Conservation (phyloP, 1,140 invertebrate genomes). For the Cryptotermes secundus region DNA sequence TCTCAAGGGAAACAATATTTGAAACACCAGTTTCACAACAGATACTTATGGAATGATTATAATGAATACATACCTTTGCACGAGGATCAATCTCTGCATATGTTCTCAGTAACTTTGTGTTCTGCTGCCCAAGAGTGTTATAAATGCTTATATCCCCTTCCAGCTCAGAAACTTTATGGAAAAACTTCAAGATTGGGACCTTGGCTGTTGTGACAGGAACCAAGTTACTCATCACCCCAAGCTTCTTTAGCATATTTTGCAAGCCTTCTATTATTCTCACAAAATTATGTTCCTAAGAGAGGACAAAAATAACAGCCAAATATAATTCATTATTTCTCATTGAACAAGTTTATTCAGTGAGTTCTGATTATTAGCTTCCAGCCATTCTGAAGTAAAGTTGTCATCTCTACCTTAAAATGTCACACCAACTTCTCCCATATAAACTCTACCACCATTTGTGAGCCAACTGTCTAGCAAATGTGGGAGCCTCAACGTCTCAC, state of each 20-base stretch:
- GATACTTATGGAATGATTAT: too few relatives aligned
- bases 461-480: too few relatives aligned
- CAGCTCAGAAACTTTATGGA: slow-evolving; percentile 47
- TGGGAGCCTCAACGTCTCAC: too few relatives aligned
- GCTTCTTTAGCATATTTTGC: slow-evolving; percentile 47
- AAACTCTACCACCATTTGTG: too few relatives aligned
- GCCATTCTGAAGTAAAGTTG: too few relatives aligned
- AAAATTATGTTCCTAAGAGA: slow-evolving; percentile 34
- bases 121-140: slow-evolving; percentile 59
- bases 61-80: slow-evolving; percentile 45
- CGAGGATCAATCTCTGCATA: slow-evolving; percentile 58
- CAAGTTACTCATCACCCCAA: slow-evolving; percentile 49
- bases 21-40: too few relatives aligned
- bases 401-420: too few relatives aligned
- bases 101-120: slow-evolving; percentile 55
- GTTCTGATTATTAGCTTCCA: too few relatives aligned
- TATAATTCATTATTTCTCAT: too few relatives aligned
- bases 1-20: too few relatives aligned
- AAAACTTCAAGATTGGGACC: slow-evolving; percentile 67
- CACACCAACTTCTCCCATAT: too few relatives aligned
- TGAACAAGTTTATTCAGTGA: too few relatives aligned
- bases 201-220: slow-evolving; percentile 60
- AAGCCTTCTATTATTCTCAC: slow-evolving; percentile 44
- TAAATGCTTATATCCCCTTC: slow-evolving; percentile 65
- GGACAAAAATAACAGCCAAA: background rate